These are phyloP conservation scores for Achlya flavicornis DNA, from an alignment of 2,888 invertebrate genomes.

Conservation along the genomic window DNA sequence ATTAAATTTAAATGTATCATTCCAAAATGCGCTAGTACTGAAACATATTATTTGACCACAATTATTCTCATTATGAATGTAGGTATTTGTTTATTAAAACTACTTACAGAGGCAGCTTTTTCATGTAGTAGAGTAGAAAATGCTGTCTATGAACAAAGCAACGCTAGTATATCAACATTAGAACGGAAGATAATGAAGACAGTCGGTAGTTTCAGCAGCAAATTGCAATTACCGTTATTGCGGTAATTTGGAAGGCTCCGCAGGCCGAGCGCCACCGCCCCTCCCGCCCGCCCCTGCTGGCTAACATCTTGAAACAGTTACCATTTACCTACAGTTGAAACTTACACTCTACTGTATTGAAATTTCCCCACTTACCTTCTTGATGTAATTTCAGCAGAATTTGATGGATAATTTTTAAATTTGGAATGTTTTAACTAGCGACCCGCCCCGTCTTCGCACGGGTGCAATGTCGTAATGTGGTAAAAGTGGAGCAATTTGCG, in stretches of 20 bases:
- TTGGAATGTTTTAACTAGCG: not conserved
- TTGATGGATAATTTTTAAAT: not conserved
- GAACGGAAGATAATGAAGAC: slow-evolving; percentile 66
- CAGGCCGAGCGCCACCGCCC: slow-evolving; percentile 28
- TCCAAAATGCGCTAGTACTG: no score
- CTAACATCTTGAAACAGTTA: slow-evolving; percentile 23
- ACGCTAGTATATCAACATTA: slow-evolving; percentile 60
- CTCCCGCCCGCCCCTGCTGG: slow-evolving; percentile 11
- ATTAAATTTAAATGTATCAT: no score
- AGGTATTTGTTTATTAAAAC: not conserved
- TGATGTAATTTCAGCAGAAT: not conserved
- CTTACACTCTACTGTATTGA: not conserved
- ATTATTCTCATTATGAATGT: not conserved
- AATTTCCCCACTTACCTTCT: not conserved
- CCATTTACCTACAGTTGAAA: slow-evolving; percentile 9
- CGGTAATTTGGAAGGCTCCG: slow-evolving; percentile 67
- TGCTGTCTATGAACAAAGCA: slow-evolving; percentile 24
- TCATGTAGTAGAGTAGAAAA: slow-evolving; percentile 1
- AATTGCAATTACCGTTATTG: slow-evolving; percentile 78
- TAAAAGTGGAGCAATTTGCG: no score
- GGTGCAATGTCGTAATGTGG: no score
- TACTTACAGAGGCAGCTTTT: not conserved
- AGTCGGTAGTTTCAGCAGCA: slow-evolving; percentile 67
- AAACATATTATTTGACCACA: no score
- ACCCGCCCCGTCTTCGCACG: no score